These are phyloP conservation scores for Leptobrachium ailaonicum DNA, from an alignment of 2,113 vertebrate species.

Conservation along the genomic window DNA sequence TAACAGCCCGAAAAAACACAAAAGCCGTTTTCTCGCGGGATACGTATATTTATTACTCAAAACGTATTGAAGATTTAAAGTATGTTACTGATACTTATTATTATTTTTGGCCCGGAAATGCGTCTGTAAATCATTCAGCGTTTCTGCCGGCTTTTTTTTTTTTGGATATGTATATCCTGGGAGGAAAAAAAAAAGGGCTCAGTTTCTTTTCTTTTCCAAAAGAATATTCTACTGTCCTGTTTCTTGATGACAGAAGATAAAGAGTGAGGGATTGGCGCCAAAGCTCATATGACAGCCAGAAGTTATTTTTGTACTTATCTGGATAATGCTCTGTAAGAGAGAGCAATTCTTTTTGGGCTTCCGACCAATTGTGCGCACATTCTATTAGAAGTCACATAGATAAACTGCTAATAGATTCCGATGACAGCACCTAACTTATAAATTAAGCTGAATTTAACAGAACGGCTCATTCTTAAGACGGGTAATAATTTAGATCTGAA, in stretches of 20 bases:
- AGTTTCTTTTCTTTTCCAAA: conserved; percentile 9
- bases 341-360: conserved; percentile 41
- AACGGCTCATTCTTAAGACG: conserved; percentile 36
- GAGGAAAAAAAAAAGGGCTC: conserved; percentile 1
- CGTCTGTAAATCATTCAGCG: conserved; percentile 3
- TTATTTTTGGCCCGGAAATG: conserved; percentile 15
- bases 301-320: conserved; percentile 48
- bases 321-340: conserved; percentile 44
- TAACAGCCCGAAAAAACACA: neutral
- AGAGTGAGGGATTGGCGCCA: conserved; percentile 39
- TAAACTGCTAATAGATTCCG: conserved; percentile 48
- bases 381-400: conserved; percentile 48
- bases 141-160: neutral
- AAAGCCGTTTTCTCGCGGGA: neutral
- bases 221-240: conserved; percentile 31
- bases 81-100: conserved; percentile 6
- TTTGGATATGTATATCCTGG: conserved; percentile 26
- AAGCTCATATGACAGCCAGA: conserved; percentile 43
- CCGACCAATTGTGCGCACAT: conserved; percentile 36
- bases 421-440: conserved; percentile 40
- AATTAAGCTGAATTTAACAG: conserved; percentile 48
- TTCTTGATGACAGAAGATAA: conserved; percentile 44
- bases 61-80: conserved; percentile 1
- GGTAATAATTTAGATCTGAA: conserved; percentile 36
- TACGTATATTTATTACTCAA: neutral